Evolutionary conservation across 30 jellyfish, hydroid and myxozoan species (phyloP).

Genomic region (Pseudorhiza aurosa): DNA sequence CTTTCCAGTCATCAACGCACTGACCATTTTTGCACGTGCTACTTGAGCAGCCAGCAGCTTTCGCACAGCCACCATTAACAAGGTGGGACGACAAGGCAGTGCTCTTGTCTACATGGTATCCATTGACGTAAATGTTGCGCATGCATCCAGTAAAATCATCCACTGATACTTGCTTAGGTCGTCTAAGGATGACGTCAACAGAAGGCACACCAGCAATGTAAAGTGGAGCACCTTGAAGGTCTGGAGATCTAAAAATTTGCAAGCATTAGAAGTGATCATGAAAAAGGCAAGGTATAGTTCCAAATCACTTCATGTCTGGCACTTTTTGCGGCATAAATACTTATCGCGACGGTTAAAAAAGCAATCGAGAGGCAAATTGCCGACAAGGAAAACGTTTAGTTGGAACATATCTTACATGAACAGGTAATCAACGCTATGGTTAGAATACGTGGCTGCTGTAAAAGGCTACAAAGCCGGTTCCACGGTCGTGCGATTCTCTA

Average conservation of each 20-base stretch:
- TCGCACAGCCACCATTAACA: slow-evolving; percentile 69
- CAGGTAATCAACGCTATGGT: too few species aligned
- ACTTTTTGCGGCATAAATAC: too few species aligned
- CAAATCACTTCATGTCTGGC: too few species aligned
- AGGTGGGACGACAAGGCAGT: slow-evolving; percentile 17
- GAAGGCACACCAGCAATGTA: slow-evolving; percentile 66
- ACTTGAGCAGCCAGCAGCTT: slow-evolving; percentile 40
- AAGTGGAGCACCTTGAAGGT: slow-evolving; percentile 50
- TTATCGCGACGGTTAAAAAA: too few species aligned
- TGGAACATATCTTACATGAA: too few species aligned
- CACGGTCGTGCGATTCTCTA: too few species aligned
- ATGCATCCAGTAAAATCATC: slow-evolving; percentile 76
- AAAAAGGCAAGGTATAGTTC: too few species aligned
- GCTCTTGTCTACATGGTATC: slow-evolving; percentile 26
- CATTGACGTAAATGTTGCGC: slow-evolving; percentile 53
- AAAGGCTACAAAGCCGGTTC: too few species aligned
- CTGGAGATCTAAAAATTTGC: slow-evolving; percentile 54
- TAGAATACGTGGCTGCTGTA: too few species aligned
- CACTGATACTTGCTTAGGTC: slow-evolving; percentile 41
- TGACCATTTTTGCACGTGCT: slow-evolving; percentile 67
- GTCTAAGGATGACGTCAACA: slow-evolving; percentile 7
- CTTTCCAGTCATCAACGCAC: slow-evolving; percentile 77
- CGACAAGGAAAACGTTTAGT: too few species aligned
- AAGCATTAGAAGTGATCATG: too few species aligned
- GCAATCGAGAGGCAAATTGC: too few species aligned